Base-by-base conservation (phyloP, 2,113 vertebrate species). In the Syrrhaptes paradoxus region DNA sequence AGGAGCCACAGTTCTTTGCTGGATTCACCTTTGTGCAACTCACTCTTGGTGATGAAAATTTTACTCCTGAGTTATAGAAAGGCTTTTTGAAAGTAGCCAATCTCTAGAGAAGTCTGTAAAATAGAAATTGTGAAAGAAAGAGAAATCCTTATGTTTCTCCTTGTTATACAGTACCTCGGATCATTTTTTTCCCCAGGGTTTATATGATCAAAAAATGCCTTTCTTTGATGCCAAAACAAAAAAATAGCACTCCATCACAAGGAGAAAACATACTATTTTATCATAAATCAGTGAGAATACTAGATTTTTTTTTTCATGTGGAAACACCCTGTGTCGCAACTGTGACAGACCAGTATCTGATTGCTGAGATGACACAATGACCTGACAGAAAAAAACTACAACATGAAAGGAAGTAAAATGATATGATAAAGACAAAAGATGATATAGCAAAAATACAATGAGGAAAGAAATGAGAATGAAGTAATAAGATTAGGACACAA, bases 371-470 rank as follows among this genome's bases (percentile, higher is more conserved):
- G 85, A 89, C 58, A 92, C 34, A 66, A 83, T 19, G 65, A 82
- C 70, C 62, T 85, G 68, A 87, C 22, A 90, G 73, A 61, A 95
- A 88, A 88, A 80, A 65, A 41, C 17, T 52, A 22, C 31, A 81
- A 83, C 75, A 95, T 81, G 52, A 96, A 96, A 92, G 62, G 66
- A 94, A 87, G 49, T 78, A 96, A 97, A 96, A 73, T 65, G 90
- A 48, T 88, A 78, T 48, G 76, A 94, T 81, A 78, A 89, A 94
- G 81, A 90, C 63, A 54, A 95, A 94, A 93, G 87, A 90, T 93
- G 76, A 87, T 77, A 55, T 32, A 84, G 68, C 65, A 87, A 78
- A 90, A 91, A 79, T 62, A 80, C 19, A 38, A 86, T 0, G 1
- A 87, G 71, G 63, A 79, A 91, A 86, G 89, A 90, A 87, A 26